These are phyloP conservation scores for Gobio occitaniae DNA, from an alignment of 2,797 vertebrate genomes.

Conservation along the genomic window DNA sequence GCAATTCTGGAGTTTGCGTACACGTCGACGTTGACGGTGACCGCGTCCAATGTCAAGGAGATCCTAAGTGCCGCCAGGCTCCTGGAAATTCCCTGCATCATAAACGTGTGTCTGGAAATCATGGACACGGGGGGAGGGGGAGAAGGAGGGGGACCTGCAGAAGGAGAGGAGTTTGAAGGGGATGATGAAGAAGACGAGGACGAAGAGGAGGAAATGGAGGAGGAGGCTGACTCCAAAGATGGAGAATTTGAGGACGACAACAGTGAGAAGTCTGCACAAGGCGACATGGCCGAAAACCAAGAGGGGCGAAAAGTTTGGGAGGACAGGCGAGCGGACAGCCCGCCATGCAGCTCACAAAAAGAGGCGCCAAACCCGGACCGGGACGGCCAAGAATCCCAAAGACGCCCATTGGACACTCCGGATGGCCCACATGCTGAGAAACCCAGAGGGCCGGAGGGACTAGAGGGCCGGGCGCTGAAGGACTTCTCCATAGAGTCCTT, in stretches of 20 bases:
- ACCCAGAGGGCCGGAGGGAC: constrained; percentile 71
- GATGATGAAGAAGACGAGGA: constrained; percentile 86
- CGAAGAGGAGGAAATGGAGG: constrained; percentile 84
- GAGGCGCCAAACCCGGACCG: constrained; percentile 62
- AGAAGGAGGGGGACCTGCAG: constrained; percentile 73
- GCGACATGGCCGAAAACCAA: constrained; percentile 75
- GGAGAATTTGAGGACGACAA: constrained; percentile 87
- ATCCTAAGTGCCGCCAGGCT: constrained; percentile 93
- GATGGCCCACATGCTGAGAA: constrained; percentile 71
- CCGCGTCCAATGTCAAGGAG: constrained; percentile 92
- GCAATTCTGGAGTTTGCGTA: constrained; percentile 99
- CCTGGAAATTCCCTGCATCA: constrained; percentile 96
- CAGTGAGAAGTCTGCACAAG: constrained; percentile 82
- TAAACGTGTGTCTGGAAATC: constrained; percentile 96
- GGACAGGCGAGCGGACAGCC: constrained; percentile 70
- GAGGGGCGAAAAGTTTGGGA: constrained; percentile 70
- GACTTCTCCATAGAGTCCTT: constrained; percentile 97
- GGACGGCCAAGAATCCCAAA: constrained; percentile 73
- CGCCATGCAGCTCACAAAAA: constrained; percentile 85
- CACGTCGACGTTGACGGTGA: constrained; percentile 97
- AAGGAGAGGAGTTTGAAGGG: constrained; percentile 80
- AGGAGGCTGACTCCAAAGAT: constrained; percentile 79
- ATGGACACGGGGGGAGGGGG: constrained; percentile 87
- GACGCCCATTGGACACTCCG: constrained; percentile 72
- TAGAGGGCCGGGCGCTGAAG: constrained; percentile 84